A percentile compares a stretch with the other conserved stretches of the same genome.
Evolutionary conservation across 23 tunicate species (phyloP).

Genomic region (Ciona savignyi): DNA sequence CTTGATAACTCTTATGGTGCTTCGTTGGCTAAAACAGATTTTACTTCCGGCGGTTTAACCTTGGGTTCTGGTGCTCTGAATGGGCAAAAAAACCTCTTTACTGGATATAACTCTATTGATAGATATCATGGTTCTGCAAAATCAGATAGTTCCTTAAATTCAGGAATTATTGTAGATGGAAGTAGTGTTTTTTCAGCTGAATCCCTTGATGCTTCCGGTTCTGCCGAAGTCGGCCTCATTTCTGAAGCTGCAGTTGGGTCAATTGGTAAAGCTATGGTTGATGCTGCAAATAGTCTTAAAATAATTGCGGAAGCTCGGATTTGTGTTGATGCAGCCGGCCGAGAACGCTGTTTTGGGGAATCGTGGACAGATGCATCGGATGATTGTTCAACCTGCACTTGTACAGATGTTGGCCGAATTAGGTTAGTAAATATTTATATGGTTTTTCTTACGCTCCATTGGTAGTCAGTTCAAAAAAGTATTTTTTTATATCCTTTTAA

Average conservation of each 20-base stretch:
- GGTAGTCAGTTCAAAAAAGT: too few relatives aligned
- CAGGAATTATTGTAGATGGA: neutral
- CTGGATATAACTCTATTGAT: neutral
- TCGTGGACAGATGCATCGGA: constrained; percentile 34
- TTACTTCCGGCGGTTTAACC: neutral
- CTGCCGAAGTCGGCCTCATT: neutral
- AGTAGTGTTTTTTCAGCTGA: neutral
- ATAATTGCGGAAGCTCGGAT: constrained; percentile 46
- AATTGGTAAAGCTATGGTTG: neutral
- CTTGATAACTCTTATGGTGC: too few relatives aligned
- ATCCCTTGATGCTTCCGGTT: neutral
- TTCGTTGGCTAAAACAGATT: constrained; percentile 15
- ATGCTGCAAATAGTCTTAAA: neutral
- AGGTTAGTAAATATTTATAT: constrained; percentile 8
- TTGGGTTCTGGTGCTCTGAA: constrained; percentile 1
- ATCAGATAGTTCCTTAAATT: neutral
- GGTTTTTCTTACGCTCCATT: too few relatives aligned
- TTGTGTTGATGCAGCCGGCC: constrained; percentile 48
- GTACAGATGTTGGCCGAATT: constrained; percentile 37
- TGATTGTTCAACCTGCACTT: constrained; percentile 37
- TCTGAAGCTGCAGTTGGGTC: neutral
- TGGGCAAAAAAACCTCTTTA: neutral
- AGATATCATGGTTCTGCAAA: neutral
- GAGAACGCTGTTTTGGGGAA: constrained; percentile 47
- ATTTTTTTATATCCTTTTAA: too few relatives aligned